Conservation (phyloP, 1,140 invertebrate species). For the Mycetomoellerius zeteki region DNA sequence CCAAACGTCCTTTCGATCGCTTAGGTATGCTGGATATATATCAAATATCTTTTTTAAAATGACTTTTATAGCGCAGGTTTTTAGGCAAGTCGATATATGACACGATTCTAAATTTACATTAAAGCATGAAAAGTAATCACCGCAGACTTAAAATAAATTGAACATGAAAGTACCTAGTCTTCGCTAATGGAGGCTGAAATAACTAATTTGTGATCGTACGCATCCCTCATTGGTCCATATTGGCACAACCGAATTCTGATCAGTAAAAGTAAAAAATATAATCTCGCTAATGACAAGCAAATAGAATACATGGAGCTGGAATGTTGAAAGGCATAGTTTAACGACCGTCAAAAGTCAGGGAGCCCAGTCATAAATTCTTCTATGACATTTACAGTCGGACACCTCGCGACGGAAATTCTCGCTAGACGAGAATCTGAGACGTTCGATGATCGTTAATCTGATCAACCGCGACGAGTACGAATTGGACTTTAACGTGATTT, state of each 20-base stretch:
- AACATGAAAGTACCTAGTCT: not conserved
- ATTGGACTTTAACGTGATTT: constrained; percentile 55
- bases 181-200: not conserved
- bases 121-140: not conserved
- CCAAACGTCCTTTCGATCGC: constrained; percentile 65
- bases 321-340: constrained; percentile 46
- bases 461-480: constrained; percentile 28
- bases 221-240: constrained; percentile 2
- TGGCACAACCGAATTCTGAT: constrained; percentile 49
- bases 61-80: constrained; percentile 18
- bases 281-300: constrained; percentile 73
- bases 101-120: not conserved
- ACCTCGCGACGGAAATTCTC: constrained; percentile 74
- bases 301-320: constrained; percentile 65
- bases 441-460: constrained; percentile 67
- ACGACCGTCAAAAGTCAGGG: constrained; percentile 81
- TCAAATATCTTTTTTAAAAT: constrained; percentile 35
- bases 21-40: constrained; percentile 13
- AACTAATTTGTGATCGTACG: not conserved
- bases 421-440: constrained; percentile 63
- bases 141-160: not conserved
- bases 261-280: constrained; percentile 70
- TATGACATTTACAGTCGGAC: constrained; percentile 83
- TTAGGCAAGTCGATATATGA: not conserved
- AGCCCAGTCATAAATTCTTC: constrained; percentile 83